phyloP scores from a whole-genome alignment of 2,113 vertebrate species.

The Eretmochelys imbricata region DNA sequence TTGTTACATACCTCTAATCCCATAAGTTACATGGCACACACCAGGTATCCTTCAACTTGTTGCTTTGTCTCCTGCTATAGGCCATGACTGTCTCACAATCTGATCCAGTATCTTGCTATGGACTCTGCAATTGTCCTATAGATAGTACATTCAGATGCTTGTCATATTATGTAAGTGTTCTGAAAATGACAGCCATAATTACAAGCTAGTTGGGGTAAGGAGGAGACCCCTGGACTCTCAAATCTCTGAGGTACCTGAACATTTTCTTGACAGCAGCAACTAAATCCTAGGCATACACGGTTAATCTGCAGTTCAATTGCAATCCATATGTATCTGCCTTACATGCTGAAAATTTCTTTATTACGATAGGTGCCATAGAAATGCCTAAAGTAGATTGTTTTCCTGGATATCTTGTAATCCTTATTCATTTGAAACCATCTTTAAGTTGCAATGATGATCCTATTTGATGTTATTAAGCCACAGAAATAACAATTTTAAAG shows the following conservation, averaged over 20 bases:
- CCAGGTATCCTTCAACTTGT: constrained; percentile 49
- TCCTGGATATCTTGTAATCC: neutral
- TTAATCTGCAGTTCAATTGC: constrained; percentile 70
- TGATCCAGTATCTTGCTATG: constrained; percentile 37
- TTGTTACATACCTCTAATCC: constrained; percentile 22
- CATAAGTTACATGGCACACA: constrained; percentile 22
- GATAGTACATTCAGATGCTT: constrained; percentile 68
- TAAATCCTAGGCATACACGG: constrained; percentile 64
- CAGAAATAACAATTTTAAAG: neutral
- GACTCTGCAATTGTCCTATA: constrained; percentile 60
- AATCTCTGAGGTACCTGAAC: constrained; percentile 72
- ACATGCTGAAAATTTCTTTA: constrained; percentile 53
- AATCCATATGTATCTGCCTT: constrained; percentile 63
- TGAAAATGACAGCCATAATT: constrained; percentile 71
- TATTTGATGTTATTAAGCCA: neutral
- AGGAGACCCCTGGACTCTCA: constrained; percentile 59
- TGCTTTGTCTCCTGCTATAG: constrained; percentile 40
- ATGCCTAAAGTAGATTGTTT: constrained; percentile 13
- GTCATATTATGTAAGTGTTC: constrained; percentile 59
- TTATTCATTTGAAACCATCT: neutral
- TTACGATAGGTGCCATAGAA: constrained; percentile 28
- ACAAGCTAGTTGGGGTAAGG: constrained; percentile 69
- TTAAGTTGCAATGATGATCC: neutral
- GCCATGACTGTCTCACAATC: constrained; percentile 18
- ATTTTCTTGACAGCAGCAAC: constrained; percentile 63